A percentile compares a stretch with the other conserved stretches of the same genome.
Evolutionary conservation across 2,797 vertebrate genomes (phyloP).

Genomic region (Catamblyrhynchus diadema): DNA sequence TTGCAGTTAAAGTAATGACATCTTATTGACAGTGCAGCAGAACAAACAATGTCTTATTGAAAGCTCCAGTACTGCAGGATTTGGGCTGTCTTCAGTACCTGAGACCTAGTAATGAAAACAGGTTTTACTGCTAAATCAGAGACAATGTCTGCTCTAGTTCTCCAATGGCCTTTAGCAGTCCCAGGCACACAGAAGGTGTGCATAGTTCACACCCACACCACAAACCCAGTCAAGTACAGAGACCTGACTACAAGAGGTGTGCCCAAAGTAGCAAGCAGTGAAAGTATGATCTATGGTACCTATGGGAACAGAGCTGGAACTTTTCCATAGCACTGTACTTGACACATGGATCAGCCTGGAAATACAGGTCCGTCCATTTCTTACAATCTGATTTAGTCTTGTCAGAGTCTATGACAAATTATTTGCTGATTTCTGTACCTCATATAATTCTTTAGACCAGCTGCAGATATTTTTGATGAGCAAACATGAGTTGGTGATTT

Average conservation of each 20-base stretch:
- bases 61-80: conserved; percentile 19
- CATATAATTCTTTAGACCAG: not conserved
- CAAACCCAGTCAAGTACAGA: not conserved
- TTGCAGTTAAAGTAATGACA: conserved; percentile 29
- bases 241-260: not conserved
- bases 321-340: not conserved
- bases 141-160: not conserved
- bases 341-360: not conserved
- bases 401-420: not conserved
- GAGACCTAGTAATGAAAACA: conserved; percentile 33
- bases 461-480: not conserved
- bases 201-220: not conserved
- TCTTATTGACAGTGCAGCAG: conserved; percentile 40
- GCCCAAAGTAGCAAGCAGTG: not conserved
- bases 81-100: conserved; percentile 15
- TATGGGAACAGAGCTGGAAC: not conserved
- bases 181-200: not conserved
- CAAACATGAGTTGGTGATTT: not conserved
- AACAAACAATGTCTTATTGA: conserved; percentile 51
- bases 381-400: not conserved
- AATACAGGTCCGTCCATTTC: not conserved
- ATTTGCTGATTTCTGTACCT: not conserved
- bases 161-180: not conserved
- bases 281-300: not conserved
- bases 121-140: conserved; percentile 29